A percentile compares a stretch with the other conserved stretches of the same genome.
phyloP scores from a whole-genome alignment of 2,888 invertebrate species.

The Shargacucullia verbasci region DNA sequence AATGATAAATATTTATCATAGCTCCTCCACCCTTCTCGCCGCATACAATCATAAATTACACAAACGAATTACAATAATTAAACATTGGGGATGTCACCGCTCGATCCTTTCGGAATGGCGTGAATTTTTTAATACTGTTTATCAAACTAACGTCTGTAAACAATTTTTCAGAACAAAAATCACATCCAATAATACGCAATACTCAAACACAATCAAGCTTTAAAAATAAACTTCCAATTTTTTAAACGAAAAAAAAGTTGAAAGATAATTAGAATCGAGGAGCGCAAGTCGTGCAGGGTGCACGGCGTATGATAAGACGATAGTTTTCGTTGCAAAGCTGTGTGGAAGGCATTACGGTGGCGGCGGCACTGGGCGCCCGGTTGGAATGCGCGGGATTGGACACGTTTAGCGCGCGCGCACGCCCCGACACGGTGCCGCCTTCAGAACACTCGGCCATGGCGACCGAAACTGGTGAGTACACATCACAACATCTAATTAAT shows the following conservation, averaged over 20 bases:
- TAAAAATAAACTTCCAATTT: constrained; percentile 60
- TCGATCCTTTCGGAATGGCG: constrained; percentile 53
- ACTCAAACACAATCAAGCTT: constrained; percentile 67
- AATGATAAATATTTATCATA: constrained; percentile 55
- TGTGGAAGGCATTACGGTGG: constrained; percentile 80
- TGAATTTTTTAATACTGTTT: constrained; percentile 17
- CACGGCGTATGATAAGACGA: constrained; percentile 55
- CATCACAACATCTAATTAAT: constrained; percentile 8
- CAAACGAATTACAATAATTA: constrained; percentile 50
- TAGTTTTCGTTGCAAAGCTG: constrained; percentile 62
- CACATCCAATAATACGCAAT: constrained; percentile 62
- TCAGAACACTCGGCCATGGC: constrained; percentile 87
- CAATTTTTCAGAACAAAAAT: constrained; percentile 67
- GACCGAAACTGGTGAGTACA: constrained; percentile 85
- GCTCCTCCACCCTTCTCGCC: constrained; percentile 60
- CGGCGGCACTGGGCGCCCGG: constrained; percentile 80
- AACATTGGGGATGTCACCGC: constrained; percentile 61
- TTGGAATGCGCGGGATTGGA: constrained; percentile 87
- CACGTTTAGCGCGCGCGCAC: constrained; percentile 84
- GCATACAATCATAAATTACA: constrained; percentile 55
- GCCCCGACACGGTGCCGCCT: constrained; percentile 86
- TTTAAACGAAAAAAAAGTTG: constrained; percentile 35
- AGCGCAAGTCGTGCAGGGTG: constrained; percentile 39
- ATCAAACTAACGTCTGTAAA: constrained; percentile 49
- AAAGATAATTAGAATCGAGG: constrained; percentile 15